Conservation (phyloP, 2,113 vertebrate genomes). For the Pseudopipra pipra region DNA sequence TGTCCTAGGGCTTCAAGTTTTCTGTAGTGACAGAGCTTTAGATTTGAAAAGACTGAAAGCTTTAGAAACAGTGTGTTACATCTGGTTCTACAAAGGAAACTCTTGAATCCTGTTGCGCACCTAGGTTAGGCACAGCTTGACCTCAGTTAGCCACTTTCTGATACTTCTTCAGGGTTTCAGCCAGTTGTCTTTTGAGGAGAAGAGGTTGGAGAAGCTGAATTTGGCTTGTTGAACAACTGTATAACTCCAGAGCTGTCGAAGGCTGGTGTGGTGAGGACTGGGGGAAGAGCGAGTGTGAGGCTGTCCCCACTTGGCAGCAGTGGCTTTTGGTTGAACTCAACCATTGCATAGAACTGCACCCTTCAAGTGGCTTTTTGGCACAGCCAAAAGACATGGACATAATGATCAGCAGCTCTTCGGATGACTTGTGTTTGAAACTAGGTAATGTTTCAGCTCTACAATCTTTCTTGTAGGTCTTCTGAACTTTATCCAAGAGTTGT, state of each 20-base stretch:
- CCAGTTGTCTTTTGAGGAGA: neutral
- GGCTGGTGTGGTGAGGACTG: neutral
- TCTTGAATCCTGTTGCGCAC: neutral
- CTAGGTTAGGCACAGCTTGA: neutral
- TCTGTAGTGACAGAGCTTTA: neutral
- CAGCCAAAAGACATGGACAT: neutral
- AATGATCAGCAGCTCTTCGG: neutral
- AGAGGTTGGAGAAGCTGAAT: neutral
- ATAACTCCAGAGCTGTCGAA: neutral
- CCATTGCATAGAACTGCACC: neutral
- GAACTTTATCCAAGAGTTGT: neutral
- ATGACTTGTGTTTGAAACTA: neutral
- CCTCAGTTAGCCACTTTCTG: neutral
- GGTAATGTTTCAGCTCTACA: neutral
- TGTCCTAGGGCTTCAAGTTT: neutral
- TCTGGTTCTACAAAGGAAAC: neutral
- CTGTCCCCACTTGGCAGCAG: neutral
- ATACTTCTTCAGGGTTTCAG: neutral
- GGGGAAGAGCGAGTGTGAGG: neutral
- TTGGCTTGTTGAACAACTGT: neutral
- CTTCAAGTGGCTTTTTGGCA: neutral
- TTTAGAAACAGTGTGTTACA: neutral
- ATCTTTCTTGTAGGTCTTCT: neutral
- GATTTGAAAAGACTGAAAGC: neutral
- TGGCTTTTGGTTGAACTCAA: neutral